Base-by-base conservation (phyloP, 2,888 invertebrate species). In the Hololepta plana region DNA sequence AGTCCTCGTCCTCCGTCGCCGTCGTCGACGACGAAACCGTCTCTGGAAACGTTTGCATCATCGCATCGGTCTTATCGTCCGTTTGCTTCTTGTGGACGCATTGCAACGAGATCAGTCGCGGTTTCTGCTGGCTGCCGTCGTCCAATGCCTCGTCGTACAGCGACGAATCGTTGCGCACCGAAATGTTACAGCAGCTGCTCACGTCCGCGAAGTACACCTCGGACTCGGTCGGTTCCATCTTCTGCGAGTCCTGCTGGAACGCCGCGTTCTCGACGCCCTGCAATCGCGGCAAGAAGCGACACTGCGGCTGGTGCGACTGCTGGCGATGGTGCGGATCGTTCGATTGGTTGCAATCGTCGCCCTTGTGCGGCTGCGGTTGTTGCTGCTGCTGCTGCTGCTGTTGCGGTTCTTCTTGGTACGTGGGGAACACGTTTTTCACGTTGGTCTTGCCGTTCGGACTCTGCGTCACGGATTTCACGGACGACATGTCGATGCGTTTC, bases 201-300 rank as follows among this genome's bases (percentile, higher is more conserved):
- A 81, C 82, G 38, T 84, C 82, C 0, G 81, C 82, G 42, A 84
- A 84, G 45, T 84, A 84, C 0, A 84, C 71, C 46, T 84, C 84
- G 0, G 80, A 80, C 43, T 82, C 82, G 0, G 77, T 66, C 13
- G 70, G 66, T 42, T 72, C 72, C 7, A 53, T 43, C 33, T 60
- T 64, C 9, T 47, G 46, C 21, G 63, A 63, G 46, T 72, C 72
- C 41, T 74, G 73, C 34, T 79, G 79, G 43, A 80, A 80, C 0
- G 69, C 80, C 1, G 68, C 59, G 38, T 81, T 81, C 43, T 80
- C 79, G 12, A 80, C 75, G 0, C 79, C 80, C 41, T 68, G 71
- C 31, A 72, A 55, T 41, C 60, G 60, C 12, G 57, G 62, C 23
- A 51, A 31, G 37, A 48, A 49, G 26, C 52, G 37, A 32, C 54